phyloP scores from a whole-genome alignment of 2,888 invertebrate species.

The Apodemia hepburni region DNA sequence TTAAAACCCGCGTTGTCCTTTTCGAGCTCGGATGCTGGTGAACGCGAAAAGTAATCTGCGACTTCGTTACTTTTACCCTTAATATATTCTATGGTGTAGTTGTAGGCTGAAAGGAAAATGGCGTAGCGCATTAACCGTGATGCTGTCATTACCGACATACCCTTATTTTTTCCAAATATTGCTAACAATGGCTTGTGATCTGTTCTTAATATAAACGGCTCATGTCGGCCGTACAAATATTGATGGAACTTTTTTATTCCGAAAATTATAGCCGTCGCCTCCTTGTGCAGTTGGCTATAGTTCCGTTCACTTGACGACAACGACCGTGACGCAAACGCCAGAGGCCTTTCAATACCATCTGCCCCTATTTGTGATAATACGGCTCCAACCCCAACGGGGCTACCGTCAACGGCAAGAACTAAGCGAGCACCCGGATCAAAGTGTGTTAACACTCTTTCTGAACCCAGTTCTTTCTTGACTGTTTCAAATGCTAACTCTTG shows the following conservation, averaged over 20 bases:
- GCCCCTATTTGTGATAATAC: constrained; percentile 10
- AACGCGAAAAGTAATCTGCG: constrained; percentile 31
- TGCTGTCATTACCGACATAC: constrained; percentile 15
- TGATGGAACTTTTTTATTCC: constrained; percentile 20
- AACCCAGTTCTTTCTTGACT: constrained; percentile 2
- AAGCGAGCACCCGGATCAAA: constrained; percentile 20
- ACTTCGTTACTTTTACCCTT: constrained; percentile 31
- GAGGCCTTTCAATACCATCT: too few relatives aligned
- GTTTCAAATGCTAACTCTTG: background rate
- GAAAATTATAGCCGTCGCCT: constrained; percentile 22
- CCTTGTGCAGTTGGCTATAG: constrained; percentile 28
- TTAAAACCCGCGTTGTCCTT: constrained; percentile 25
- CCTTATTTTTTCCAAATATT: constrained; percentile 35
- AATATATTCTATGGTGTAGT: constrained; percentile 37
- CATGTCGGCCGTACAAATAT: constrained; percentile 19
- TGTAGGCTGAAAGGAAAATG: constrained; percentile 34
- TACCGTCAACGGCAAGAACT: constrained; percentile 27
- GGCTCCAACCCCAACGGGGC: constrained; percentile 23
- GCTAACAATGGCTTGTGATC: constrained; percentile 36
- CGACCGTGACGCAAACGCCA: too few relatives aligned
- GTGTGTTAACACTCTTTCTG: constrained; percentile 23
- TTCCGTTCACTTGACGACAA: constrained; percentile 27
- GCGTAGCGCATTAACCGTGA: constrained; percentile 34
- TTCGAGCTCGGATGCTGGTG: constrained; percentile 12
- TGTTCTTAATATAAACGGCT: constrained; percentile 33